Evolutionary conservation across 2,113 vertebrate genomes (phyloP), one percentile per base, ranked within the genome.

Genomic region (Xiphophorus maculatus): DNA sequence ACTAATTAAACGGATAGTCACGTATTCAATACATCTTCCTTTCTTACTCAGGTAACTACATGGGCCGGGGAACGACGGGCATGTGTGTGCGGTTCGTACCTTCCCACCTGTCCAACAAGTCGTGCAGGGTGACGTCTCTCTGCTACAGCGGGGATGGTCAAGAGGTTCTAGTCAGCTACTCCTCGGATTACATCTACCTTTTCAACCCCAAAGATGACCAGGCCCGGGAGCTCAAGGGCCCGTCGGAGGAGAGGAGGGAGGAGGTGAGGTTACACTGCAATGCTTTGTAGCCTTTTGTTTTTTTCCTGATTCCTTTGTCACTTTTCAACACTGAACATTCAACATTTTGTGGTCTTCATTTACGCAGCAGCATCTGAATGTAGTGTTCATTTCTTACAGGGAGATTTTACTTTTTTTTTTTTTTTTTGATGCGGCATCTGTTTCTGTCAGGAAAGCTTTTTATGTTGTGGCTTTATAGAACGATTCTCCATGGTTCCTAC

Each of bases 141-240:
- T 99, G 97, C 92, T 99, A 99, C 77, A 99, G 98, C 82, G 96
- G 96, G 81, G 97, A 99, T 76, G 97, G 98, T 4, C 96, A 97
- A 87, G 97, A 99, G 93, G 96, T 99, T 85, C 96, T 99, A 80
- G 97, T 99, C 91, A 99, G 98, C 92, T 99, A 99, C 91, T 99
- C 97, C 63, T 98, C 97, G 0, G 98, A 99, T 89, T 99, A 99
- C 82, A 97, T 99, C 83, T 99, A 99, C 87, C 95, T 99, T 86
- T 99, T 99, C 84, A 94, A 99, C 87, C 98, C 98, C 71, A 98
- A 96, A 93, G 97, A 98, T 63, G 97, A 99, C 91, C 96, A 97
- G 83, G 97, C 97, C 66, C 90, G 97, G 78, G 96, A 98, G 88
- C 96, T 99, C 29, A 98, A 98, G 93, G 95, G 96, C 82, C 96